Percentiles rank a stretch among this genome's conserved stretches.
phyloP scores from a whole-genome alignment of 2,113 vertebrate species.

The Misgurnus anguillicaudatus region DNA sequence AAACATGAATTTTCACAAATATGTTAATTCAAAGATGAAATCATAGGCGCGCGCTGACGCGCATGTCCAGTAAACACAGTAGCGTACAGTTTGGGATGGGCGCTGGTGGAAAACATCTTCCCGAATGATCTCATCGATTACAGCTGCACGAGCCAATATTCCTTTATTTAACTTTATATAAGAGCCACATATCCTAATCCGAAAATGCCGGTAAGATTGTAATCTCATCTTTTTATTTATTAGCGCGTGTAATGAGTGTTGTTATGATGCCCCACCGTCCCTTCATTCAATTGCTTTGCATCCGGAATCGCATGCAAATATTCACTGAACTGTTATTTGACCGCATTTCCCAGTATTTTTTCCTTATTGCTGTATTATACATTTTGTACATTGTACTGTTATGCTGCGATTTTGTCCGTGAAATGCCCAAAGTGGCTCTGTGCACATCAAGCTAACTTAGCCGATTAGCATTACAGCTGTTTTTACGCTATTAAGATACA shows the following conservation, averaged over 20 bases:
- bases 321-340: slow-evolving; percentile 9
- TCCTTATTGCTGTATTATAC: not conserved
- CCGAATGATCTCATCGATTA: not conserved
- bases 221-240: not conserved
- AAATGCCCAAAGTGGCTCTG: not conserved
- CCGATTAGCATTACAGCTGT: not conserved
- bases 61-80: slow-evolving; percentile 24
- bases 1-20: not conserved
- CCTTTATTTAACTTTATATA: not conserved
- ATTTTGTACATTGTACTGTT: not conserved
- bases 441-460: not conserved
- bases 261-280: slow-evolving; percentile 38
- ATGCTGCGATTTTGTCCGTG: not conserved
- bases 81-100: slow-evolving; percentile 31
- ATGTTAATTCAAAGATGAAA: not conserved
- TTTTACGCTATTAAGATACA: not conserved
- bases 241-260: slow-evolving; percentile 3
- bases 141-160: not conserved
- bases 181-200: not conserved
- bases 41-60: not conserved
- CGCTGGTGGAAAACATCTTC: slow-evolving; percentile 19
- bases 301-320: slow-evolving; percentile 9
- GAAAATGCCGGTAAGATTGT: slow-evolving; percentile 72
- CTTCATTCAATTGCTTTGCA: slow-evolving; percentile 10
- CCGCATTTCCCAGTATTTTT: not conserved